Evolutionary conservation across 2,797 vertebrate species (phyloP), one percentile per base, ranked within the genome.

Genomic region (Macropodus opercularis): DNA sequence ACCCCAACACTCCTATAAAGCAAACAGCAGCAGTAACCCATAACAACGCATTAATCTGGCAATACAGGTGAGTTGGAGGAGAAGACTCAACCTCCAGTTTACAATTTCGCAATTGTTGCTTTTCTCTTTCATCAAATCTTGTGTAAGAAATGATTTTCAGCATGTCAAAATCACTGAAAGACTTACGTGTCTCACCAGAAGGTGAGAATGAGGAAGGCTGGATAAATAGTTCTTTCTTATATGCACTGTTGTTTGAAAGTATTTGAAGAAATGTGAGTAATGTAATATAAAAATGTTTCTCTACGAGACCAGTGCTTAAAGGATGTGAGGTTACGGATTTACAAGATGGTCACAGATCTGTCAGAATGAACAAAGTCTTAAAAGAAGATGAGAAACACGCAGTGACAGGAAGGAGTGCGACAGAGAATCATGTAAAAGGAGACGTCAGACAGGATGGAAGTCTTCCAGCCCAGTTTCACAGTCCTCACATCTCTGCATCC

Each of bases 321-420:
- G 40, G 26, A 74, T 82, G 43, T 65, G 56, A 83, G 68, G 56
- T 89, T 86, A 84, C 86, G 84, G 88, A 90, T 92, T 91, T 92
- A 92, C 90, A 93, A 94, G 63, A 94, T 90, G 88, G 75, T 90
- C 91, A 93, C 89, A 88, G 89, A 91, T 88, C 87, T 92, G 84
- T 81, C 78, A 64, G 84, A 90, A 90, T 90, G 87, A 84, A 85
- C 59, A 26, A 43, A 48, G 65, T 54, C 67, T 58, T n/a, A 53
- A 73, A 79, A 81, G 46, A 75, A 44, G 9, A 54, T 64, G 64
- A 75, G 60, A 72, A 62, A 80, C 57, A 79, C 43, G 51, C 43
- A 63, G 59, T 43, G 69, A 67, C 24, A 27, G 51, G 44, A 19
- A 55, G 34, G 58, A 57, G 41, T 50, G 48, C 46, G 43, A 69